Evolutionary conservation across 2,888 invertebrate species (phyloP).

Genomic region (Plebejus melissa): DNA sequence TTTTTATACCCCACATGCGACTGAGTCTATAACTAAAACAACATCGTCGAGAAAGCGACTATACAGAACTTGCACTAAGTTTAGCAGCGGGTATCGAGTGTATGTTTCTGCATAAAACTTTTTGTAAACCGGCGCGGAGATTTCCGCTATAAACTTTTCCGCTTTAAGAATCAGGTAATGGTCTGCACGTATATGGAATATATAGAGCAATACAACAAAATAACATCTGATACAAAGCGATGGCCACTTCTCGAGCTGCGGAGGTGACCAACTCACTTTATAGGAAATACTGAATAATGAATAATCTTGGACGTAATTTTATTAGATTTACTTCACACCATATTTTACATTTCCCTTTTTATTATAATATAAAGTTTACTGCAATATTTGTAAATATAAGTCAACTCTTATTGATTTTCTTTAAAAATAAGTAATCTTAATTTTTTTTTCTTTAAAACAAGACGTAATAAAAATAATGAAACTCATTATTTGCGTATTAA

Average conservation of each 20-base stretch:
- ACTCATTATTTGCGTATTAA: too few species aligned
- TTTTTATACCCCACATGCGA: conserved; percentile 22
- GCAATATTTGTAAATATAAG: too few species aligned
- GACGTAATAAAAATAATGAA: background rate
- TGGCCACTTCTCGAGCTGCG: conserved; percentile 35
- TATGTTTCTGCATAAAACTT: conserved; percentile 15
- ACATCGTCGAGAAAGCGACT: conserved; percentile 14
- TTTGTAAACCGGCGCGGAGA: background rate
- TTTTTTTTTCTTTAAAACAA: background rate
- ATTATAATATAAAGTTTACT: background rate
- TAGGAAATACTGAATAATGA: conserved; percentile 31
- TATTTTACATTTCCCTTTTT: conserved; percentile 25
- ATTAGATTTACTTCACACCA: conserved; percentile 21
- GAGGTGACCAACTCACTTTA: conserved; percentile 33
- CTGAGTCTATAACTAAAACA: conserved; percentile 13
- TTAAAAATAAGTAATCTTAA: background rate
- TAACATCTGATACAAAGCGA: conserved; percentile 21
- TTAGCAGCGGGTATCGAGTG: background rate
- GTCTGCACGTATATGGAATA: background rate
- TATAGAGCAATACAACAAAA: conserved; percentile 23
- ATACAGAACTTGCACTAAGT: background rate
- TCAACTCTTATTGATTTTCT: too few species aligned
- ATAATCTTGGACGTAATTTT: conserved; percentile 28
- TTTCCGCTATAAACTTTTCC: conserved; percentile 24
- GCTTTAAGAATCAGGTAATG: background rate